Percentiles rank a stretch among this genome's conserved stretches.
These are phyloP conservation scores for Cerastis leucographa DNA, from an alignment of 2,888 invertebrate species.

Conservation along the genomic window DNA sequence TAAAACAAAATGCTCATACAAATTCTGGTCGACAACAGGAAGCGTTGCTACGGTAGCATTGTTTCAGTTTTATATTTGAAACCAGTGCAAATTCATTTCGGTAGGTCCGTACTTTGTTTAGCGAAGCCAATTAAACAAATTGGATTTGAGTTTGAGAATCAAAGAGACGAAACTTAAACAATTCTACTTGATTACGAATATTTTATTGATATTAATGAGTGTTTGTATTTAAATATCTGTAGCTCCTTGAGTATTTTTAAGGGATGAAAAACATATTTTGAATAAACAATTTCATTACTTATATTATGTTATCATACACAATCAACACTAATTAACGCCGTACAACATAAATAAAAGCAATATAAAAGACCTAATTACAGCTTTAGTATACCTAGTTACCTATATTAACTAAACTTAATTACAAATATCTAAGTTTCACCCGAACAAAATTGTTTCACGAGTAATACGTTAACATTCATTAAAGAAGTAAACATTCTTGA, in stretches of 20 bases:
- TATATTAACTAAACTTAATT: slow-evolving; percentile 28
- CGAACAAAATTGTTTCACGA: slow-evolving; percentile 19
- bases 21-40: slow-evolving; percentile 45
- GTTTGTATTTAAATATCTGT: neutral
- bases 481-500: slow-evolving; percentile 26
- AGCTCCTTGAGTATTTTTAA: neutral
- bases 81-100: slow-evolving; percentile 55
- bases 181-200: slow-evolving; percentile 35
- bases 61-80: slow-evolving; percentile 40
- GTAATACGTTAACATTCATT: slow-evolving; percentile 43
- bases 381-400: too few relatives aligned
- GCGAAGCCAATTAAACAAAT: slow-evolving; percentile 60
- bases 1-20: slow-evolving; percentile 50
- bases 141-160: slow-evolving; percentile 51
- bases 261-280: neutral
- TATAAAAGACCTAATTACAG: slow-evolving; percentile 48
- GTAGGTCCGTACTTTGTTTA: slow-evolving; percentile 53
- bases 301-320: neutral
- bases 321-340: slow-evolving; percentile 2
- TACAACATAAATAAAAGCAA: slow-evolving; percentile 30
- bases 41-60: slow-evolving; percentile 33
- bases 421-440: slow-evolving; percentile 22
- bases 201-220: slow-evolving; percentile 23
- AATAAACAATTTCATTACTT: neutral
- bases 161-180: slow-evolving; percentile 32